Evolutionary conservation across 2,113 vertebrate species (phyloP).

Genomic region (Anguilla japonica): DNA sequence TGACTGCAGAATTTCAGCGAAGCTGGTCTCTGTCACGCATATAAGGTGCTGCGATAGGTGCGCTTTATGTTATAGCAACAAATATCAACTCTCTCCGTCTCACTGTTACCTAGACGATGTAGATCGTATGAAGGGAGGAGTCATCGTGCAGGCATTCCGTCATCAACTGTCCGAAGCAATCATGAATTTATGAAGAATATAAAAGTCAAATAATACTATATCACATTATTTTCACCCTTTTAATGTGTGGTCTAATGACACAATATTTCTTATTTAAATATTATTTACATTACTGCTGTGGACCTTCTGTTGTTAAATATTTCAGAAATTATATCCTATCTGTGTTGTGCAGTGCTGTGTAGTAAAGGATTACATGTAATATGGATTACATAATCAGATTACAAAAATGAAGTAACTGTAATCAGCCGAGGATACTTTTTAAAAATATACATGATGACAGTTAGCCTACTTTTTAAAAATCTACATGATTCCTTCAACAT

Average conservation of each 20-base stretch:
- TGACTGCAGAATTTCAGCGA: not conserved
- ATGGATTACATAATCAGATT: too few species aligned
- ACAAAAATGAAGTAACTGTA: too few species aligned
- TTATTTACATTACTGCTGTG: not conserved
- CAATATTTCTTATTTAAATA: not conserved
- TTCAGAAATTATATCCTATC: not conserved
- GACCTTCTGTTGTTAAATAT: not conserved
- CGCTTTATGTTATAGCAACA: not conserved
- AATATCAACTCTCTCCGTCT: not conserved
- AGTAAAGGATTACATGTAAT: too few species aligned
- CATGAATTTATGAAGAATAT: not conserved
- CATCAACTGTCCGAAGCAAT: not conserved
- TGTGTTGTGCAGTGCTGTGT: too few species aligned
- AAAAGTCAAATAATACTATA: not conserved
- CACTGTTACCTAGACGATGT: not conserved
- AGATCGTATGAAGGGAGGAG: not conserved
- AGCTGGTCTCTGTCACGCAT: constrained; percentile 12
- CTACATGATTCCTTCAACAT: too few species aligned
- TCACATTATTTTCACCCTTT: not conserved
- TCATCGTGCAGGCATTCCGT: not conserved
- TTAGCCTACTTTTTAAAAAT: too few species aligned
- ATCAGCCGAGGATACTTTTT: too few species aligned
- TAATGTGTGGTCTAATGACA: not conserved
- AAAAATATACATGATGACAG: too few species aligned
- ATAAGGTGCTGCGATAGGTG: not conserved